phyloP scores from a whole-genome alignment of 2,797 vertebrate genomes.

The Malacoraja senta region DNA sequence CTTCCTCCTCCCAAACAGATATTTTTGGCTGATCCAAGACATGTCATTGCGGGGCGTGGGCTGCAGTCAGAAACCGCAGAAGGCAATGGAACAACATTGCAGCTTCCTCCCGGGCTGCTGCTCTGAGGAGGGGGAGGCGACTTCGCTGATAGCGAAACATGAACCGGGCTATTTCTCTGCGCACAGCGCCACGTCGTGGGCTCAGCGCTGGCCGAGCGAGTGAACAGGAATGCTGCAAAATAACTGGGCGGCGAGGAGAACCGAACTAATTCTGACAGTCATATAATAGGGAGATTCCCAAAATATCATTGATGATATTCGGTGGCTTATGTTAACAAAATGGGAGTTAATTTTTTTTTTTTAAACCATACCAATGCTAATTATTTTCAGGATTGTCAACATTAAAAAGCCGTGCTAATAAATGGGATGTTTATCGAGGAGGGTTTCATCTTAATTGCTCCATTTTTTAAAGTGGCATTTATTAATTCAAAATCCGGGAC shows the following conservation, averaged over 20 bases:
- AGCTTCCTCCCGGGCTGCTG: background rate
- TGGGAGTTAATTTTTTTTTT: too few species aligned
- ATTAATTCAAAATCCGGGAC: background rate
- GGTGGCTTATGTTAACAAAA: background rate
- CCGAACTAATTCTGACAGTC: background rate
- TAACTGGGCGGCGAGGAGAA: background rate
- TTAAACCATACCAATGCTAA: too few species aligned
- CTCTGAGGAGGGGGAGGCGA: background rate
- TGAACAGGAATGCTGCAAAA: background rate
- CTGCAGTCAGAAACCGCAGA: background rate
- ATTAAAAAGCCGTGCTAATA: background rate
- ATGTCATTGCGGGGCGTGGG: background rate
- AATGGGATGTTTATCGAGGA: background rate
- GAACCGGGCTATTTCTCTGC: background rate
- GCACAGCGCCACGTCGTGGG: background rate
- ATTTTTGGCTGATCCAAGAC: background rate
- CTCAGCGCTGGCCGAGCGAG: background rate
- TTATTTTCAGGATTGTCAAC: background rate
- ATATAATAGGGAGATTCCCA: background rate
- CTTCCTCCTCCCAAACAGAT: background rate
- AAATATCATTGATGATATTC: background rate
- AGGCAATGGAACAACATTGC: slow-evolving; percentile 31
- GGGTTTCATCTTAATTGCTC: background rate
- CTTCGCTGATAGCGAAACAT: background rate
- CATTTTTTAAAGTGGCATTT: background rate